These are phyloP conservation scores for Alsophila aescularia DNA, from an alignment of 2,888 invertebrate genomes.

Conservation along the genomic window DNA sequence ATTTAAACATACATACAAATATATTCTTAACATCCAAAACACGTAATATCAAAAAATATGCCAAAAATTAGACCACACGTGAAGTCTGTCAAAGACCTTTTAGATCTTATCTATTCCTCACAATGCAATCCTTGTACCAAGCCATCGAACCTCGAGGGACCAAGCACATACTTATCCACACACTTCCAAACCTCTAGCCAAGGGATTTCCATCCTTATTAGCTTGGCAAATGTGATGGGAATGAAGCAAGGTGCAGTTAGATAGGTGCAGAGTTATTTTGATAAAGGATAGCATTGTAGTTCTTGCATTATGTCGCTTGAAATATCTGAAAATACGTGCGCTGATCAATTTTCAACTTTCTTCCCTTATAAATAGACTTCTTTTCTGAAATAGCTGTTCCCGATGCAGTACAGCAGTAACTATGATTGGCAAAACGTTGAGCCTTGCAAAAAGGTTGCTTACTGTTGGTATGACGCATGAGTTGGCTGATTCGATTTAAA, in stretches of 20 bases:
- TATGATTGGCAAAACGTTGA: constrained; percentile 50
- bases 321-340: constrained; percentile 16
- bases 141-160: constrained; percentile 56
- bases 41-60: constrained; percentile 31
- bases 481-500: constrained; percentile 31
- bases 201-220: constrained; percentile 41
- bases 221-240: not conserved
- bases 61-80: constrained; percentile 68
- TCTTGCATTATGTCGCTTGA: constrained; percentile 33
- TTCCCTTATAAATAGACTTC: constrained; percentile 1
- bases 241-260: constrained; percentile 38
- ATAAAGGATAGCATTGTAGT: constrained; percentile 31
- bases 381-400: not conserved
- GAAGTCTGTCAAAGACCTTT: constrained; percentile 57
- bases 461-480: constrained; percentile 38
- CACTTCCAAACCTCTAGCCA: constrained; percentile 22
- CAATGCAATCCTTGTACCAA: constrained; percentile 55
- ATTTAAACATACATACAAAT: too few species aligned
- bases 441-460: constrained; percentile 17
- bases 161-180: constrained; percentile 30
- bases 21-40: too few species aligned
- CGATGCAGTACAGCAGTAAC: constrained; percentile 24
- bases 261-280: constrained; percentile 14
- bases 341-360: constrained; percentile 10
- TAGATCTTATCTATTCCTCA: constrained; percentile 68